Base-by-base conservation (phyloP, 64 coral and sea anemone species). In the Dendronephthya gigantea region DNA sequence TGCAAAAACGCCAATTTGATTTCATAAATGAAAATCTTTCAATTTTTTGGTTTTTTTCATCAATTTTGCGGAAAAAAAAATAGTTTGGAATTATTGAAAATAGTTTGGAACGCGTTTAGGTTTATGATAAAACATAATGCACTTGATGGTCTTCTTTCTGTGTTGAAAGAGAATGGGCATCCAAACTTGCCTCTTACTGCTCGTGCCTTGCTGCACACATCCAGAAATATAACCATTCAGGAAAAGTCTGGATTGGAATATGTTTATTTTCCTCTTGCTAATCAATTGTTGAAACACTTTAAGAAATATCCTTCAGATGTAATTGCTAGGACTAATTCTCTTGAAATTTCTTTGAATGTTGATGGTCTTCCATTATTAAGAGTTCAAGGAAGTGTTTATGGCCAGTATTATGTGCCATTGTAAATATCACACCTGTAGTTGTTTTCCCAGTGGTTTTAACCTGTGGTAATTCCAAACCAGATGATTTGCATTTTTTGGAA, bases 231-330 rank as follows among this genome's bases (percentile, higher is more conserved):
- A 14, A 33, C 30, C 72, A 79, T 79, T 79, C 32, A 79, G 15
- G 9, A 34, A 79, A 79, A 79, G 29, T 79, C 72, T 79, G 72
- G 72, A 36, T 35, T 79, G 72, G 2, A 79, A 29, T 79, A 79
- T 34, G 72, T 39, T 10, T 79, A 79, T 19, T 79, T 79, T 39
- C 72, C 72, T 35, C 32, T 79, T 79, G 72, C 72, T 34, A 12
- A 9, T 36, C 32, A 79, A 19, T 79, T 79, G 36, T 12, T 34
- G 29, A 34, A 34, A 34, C 15, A 39, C 6, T 79, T 79, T 34
- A 34, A 79, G 32, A 79, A 19, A 39, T 79, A 79, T 79, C 72
- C 72, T 39, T 9, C 9, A 79, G 32, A 39, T 14, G 10, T 33
- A 33, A 19, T 39, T 35, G 27, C 0, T 36, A 19, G 9, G 29